Percentiles rank a stretch among this genome's conserved stretches.
phyloP scores from a whole-genome alignment of 2,888 invertebrate species.

The Oasisia sp. region DNA sequence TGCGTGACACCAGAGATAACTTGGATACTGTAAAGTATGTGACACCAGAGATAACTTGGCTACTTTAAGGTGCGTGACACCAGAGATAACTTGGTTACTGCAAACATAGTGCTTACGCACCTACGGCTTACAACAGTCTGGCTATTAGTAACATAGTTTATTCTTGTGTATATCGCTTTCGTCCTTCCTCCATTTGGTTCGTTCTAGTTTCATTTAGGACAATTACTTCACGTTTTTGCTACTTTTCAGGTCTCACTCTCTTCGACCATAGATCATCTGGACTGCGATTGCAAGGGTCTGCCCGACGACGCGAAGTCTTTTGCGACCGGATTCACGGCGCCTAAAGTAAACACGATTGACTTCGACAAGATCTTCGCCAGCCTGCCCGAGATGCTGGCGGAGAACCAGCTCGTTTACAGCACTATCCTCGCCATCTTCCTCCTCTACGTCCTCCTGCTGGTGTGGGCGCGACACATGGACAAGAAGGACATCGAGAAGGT shows the following conservation, averaged over 20 bases:
- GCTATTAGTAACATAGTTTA: too few species aligned
- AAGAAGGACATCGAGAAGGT: slow-evolving; percentile 48
- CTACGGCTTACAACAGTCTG: too few species aligned
- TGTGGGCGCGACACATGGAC: slow-evolving; percentile 58
- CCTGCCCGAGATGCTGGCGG: slow-evolving; percentile 55
- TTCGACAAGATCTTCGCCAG: slow-evolving; percentile 64
- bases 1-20: too few species aligned
- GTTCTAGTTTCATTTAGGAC: too few species aligned
- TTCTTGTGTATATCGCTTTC: too few species aligned
- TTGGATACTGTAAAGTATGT: too few species aligned
- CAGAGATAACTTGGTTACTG: too few species aligned
- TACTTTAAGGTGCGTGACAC: too few species aligned
- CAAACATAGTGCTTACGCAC: too few species aligned
- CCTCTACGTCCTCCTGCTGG: slow-evolving; percentile 48
- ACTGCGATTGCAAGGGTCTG: not conserved
- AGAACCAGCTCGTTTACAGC: slow-evolving; percentile 61
- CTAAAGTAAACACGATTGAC: slow-evolving; percentile 60
- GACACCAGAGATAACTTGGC: too few species aligned
- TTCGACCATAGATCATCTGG: not conserved
- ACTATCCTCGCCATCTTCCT: slow-evolving; percentile 50
- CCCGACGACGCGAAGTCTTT: not conserved
- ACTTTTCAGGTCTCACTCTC: not conserved
- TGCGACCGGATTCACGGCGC: slow-evolving; percentile 31
- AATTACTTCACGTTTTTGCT: not conserved
- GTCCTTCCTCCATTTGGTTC: too few species aligned